These are phyloP conservation scores for Clarias laeviceps DNA, from an alignment of 2,797 vertebrate species.

Conservation along the genomic window DNA sequence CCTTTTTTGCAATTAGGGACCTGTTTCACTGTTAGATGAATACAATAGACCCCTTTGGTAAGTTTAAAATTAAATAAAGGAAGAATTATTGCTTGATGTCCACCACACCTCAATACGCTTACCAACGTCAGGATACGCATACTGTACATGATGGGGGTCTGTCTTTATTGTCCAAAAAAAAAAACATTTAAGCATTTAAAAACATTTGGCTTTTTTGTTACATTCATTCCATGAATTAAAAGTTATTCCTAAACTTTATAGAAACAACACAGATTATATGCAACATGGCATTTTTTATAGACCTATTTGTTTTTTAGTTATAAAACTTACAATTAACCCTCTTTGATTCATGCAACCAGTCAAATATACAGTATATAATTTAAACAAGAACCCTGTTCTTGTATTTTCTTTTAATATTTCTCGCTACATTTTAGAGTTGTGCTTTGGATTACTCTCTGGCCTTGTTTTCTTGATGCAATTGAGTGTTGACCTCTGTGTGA, in stretches of 20 bases:
- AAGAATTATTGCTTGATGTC: no score
- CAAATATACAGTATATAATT: not conserved
- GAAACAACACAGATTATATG: not conserved
- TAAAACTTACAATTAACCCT: not conserved
- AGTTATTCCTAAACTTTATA: not conserved
- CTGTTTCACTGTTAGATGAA: not conserved
- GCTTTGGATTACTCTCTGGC: not conserved
- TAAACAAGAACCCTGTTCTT: not conserved
- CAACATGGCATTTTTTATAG: not conserved
- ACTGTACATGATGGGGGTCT: no score
- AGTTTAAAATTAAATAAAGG: no score
- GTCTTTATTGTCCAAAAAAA: no score
- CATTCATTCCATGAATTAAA: no score
- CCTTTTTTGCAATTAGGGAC: not conserved
- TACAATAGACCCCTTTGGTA: no score
- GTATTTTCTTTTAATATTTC: not conserved
- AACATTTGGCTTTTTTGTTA: no score
- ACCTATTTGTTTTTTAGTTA: not conserved
- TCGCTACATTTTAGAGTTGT: not conserved
- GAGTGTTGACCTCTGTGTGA: not conserved
- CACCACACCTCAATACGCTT: no score
- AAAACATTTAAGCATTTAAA: no score
- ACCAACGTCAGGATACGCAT: no score
- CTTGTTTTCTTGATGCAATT: not conserved
- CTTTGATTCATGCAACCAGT: not conserved